These are phyloP conservation scores for Ischnura elegans DNA, from an alignment of 2,888 invertebrate species.

Conservation along the genomic window DNA sequence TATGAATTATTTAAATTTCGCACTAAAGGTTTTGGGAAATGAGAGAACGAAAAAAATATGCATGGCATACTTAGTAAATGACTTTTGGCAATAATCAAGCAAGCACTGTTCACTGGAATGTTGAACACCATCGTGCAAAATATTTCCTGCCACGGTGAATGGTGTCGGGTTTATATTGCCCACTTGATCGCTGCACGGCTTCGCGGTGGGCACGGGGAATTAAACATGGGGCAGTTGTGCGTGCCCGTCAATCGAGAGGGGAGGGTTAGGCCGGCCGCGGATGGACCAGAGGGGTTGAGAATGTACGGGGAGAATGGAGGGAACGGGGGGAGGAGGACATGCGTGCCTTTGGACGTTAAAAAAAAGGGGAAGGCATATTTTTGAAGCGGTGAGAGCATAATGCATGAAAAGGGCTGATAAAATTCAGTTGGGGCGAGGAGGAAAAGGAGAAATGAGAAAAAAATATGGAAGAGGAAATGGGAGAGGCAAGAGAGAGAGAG, in stretches of 20 bases:
- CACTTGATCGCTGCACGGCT: not conserved
- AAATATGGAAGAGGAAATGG: not conserved
- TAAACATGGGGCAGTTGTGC: not conserved
- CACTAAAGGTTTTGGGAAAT: too few species aligned
- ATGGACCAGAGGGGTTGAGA: not conserved
- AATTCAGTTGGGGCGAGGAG: not conserved
- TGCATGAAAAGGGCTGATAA: slow-evolving; percentile 8
- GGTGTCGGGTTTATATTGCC: not conserved
- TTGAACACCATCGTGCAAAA: too few species aligned
- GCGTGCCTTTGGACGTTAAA: not conserved
- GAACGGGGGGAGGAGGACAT: not conserved
- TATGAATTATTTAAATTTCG: too few species aligned
- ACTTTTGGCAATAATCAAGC: too few species aligned
- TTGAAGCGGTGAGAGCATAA: slow-evolving; percentile 1
- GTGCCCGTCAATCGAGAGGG: not conserved
- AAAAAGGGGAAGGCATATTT: not conserved
- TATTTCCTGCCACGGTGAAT: too few species aligned
- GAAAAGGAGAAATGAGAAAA: not conserved
- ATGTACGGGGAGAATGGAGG: not conserved
- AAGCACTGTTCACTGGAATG: too few species aligned
- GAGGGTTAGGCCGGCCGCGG: not conserved
- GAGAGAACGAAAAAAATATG: too few species aligned
- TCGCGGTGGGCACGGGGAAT: not conserved
- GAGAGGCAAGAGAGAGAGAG: too few species aligned
- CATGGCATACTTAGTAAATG: too few species aligned